phyloP scores from a whole-genome alignment of 2,797 vertebrate genomes.

The Pseudopleuronectes americanus region DNA sequence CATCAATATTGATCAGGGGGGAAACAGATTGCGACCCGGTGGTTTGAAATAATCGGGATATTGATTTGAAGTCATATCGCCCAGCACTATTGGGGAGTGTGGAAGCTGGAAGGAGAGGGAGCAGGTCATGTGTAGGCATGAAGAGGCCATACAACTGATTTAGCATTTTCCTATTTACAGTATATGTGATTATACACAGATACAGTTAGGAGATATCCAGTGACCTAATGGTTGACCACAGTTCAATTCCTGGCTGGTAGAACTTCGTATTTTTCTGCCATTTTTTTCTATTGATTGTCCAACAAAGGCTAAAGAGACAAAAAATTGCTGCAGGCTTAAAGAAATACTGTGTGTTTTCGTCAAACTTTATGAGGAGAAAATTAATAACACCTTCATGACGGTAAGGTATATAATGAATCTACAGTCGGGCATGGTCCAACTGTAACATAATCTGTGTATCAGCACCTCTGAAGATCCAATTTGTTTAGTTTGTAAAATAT shows the following conservation, averaged over 20 bases:
- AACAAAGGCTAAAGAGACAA: neutral
- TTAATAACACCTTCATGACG: neutral
- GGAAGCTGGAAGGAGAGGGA: slow-evolving; percentile 1
- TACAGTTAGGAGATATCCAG: neutral
- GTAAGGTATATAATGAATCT: neutral
- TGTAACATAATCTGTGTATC: neutral
- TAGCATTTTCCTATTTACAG: neutral
- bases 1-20: no score
- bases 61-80: no score
- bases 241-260: neutral
- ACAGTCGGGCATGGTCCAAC: neutral
- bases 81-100: no score
- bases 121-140: slow-evolving; percentile 7
- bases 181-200: neutral
- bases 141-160: slow-evolving; percentile 13
- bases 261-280: neutral
- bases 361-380: neutral
- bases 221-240: neutral
- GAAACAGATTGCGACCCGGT: no score
- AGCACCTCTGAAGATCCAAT: neutral
- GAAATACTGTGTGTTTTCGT: neutral
- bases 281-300: neutral
- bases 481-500: neutral
- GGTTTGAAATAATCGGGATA: no score
- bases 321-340: no score